Evolutionary conservation across 23 tunicate genomes (phyloP).

Genomic region (Corella eumyota): DNA sequence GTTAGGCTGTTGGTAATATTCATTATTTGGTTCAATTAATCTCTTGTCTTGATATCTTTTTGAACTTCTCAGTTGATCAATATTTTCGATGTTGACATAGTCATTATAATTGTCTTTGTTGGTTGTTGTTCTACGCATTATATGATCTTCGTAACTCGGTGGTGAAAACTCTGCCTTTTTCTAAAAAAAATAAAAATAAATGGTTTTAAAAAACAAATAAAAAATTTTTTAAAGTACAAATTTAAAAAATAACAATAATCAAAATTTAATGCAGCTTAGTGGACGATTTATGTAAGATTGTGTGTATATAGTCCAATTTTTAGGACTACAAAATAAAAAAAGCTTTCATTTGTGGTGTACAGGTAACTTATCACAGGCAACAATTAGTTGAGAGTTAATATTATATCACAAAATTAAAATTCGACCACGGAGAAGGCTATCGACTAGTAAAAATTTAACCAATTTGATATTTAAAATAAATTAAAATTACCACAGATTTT

Average conservation of each 20-base stretch:
- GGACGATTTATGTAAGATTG: too few species aligned
- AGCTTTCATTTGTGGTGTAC: too few species aligned
- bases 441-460: too few species aligned
- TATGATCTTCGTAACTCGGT: constrained; percentile 77
- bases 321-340: too few species aligned
- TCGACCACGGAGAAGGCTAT: too few species aligned
- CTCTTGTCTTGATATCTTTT: background rate
- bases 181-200: background rate
- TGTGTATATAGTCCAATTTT: too few species aligned
- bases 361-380: too few species aligned
- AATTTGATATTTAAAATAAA: too few species aligned
- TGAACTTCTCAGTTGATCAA: constrained; percentile 19
- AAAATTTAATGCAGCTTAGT: too few species aligned
- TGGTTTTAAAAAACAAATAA: background rate
- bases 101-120: constrained; percentile 26
- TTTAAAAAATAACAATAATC: background rate
- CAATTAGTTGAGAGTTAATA: too few species aligned
- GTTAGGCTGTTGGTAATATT: constrained; percentile 23
- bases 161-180: constrained; percentile 5
- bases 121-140: constrained; percentile 27
- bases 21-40: background rate
- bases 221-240: background rate
- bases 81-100: constrained; percentile 47
- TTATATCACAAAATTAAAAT: too few species aligned
- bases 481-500: too few species aligned